Base-by-base conservation (phyloP, 2,888 invertebrate genomes). In the Cepaea hortensis region DNA sequence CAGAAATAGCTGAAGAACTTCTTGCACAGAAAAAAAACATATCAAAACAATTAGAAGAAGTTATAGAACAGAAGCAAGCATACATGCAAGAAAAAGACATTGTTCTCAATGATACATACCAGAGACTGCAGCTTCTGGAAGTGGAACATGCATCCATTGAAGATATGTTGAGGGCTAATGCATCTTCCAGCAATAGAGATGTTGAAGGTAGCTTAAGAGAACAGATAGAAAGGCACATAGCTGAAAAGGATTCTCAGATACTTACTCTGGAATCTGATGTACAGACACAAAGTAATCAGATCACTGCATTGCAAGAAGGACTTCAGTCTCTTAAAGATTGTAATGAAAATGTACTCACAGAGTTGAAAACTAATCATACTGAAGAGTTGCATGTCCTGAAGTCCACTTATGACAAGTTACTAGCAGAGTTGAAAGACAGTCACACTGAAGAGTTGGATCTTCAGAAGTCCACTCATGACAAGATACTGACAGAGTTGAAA, bases 101-200 rank as follows among this genome's bases (percentile, higher is more conserved):
- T 23, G 23, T 75, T 13, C 68, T 89, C 7, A 81, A 81, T 61
- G 86, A 85, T 62, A 80, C 72, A 7, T 79, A 23, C n/a, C 86
- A 88, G 35, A 87, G 73, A 62, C 76, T 86, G 2, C 9, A 65
- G 20, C 87, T 86, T 55, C 85, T 88, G 13, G 83, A 89, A 77
- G 83, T 84, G 62, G 89, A 89, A 46, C 81, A 87, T 65, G 87
- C 90, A 18, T 91, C 92, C 4, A 88, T 92, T 84, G 91, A 92
- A 75, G 93, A 92, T 88, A 91, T 91, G 90, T 83, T 92, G 6
- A 90, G 90, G 90, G 91, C 92, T 11, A 92, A 90, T 87, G 89
- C 90, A 55, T 87, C 88, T 13, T 88, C 88, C 20, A 91, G 91
- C 73, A 86, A 88, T 62, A 91, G 91, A 85, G 91, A 91, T 81